Conservation (phyloP, 2,797 vertebrate species). For the Mus minutoides region DNA sequence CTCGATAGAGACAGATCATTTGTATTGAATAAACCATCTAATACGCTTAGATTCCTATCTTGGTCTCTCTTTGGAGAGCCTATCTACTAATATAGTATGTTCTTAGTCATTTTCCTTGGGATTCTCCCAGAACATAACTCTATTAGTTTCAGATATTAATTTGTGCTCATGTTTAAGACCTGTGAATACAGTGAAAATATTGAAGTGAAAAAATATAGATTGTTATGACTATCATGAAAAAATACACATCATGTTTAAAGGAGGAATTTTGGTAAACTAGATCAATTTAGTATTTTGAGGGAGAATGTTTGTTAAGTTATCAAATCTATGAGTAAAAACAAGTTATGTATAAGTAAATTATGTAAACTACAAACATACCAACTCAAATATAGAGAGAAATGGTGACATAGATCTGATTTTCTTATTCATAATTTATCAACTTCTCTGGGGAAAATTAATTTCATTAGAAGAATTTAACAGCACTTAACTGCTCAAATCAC, state of each 20-base stretch:
- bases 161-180: neutral
- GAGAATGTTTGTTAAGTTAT: neutral
- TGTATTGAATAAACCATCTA: neutral
- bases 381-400: neutral
- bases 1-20: neutral
- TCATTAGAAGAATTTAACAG: neutral
- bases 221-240: neutral
- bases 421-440: constrained; percentile 26
- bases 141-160: neutral
- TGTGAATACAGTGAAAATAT: neutral
- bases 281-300: neutral
- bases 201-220: neutral
- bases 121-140: neutral
- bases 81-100: constrained; percentile 1
- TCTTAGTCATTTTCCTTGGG: constrained; percentile 25
- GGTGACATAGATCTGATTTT: neutral
- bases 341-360: constrained; percentile 47
- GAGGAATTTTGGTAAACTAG: neutral
- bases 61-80: neutral
- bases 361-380: constrained; percentile 29
- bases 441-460: neutral
- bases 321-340: neutral
- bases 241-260: neutral
- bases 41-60: neutral
- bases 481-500: neutral